These are phyloP conservation scores for Hyperoplus lanceolatus DNA, from an alignment of 2,797 vertebrate genomes.

Conservation along the genomic window DNA sequence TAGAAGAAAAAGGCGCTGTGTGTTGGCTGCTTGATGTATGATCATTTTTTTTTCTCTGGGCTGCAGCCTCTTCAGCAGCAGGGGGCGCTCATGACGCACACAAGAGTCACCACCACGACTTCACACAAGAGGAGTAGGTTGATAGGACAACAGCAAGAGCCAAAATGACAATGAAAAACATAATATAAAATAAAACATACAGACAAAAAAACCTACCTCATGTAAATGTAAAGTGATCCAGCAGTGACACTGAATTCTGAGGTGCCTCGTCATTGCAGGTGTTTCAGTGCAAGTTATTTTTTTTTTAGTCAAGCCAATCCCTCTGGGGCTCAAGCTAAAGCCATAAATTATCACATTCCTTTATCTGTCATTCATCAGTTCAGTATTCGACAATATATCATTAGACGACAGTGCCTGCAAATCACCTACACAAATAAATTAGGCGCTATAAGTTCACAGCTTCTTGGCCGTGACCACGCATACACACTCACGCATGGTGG, in stretches of 20 bases:
- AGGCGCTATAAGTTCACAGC: constrained; percentile 59
- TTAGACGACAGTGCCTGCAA: constrained; percentile 60
- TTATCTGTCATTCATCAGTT: constrained; percentile 52
- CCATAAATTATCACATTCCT: constrained; percentile 65
- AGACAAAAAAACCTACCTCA: constrained; percentile 37
- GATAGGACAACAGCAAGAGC: constrained; percentile 56
- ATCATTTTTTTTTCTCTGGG: constrained; percentile 32
- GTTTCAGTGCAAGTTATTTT: constrained; percentile 75
- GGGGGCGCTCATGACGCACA: constrained; percentile 69
- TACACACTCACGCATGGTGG: constrained; percentile 33
- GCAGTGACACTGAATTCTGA: constrained; percentile 69
- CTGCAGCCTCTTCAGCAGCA: constrained; percentile 66
- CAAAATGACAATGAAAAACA: constrained; percentile 50
- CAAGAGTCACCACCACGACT: constrained; percentile 46
- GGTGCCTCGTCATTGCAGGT: constrained; percentile 67
- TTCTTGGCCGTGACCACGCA: constrained; percentile 25
- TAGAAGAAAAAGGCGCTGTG: constrained; percentile 31
- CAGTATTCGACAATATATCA: constrained; percentile 45
- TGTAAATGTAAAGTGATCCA: constrained; percentile 69
- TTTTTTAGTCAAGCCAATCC: constrained; percentile 36
- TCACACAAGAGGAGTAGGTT: constrained; percentile 46
- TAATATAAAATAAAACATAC: not conserved
- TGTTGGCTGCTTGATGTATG: constrained; percentile 26
- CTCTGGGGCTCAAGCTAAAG: constrained; percentile 42
- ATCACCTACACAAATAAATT: constrained; percentile 79